Evolutionary conservation across 2,797 vertebrate genomes (phyloP), one percentile per base, ranked within the genome.

Genomic region (Champsocephalus gunnari): DNA sequence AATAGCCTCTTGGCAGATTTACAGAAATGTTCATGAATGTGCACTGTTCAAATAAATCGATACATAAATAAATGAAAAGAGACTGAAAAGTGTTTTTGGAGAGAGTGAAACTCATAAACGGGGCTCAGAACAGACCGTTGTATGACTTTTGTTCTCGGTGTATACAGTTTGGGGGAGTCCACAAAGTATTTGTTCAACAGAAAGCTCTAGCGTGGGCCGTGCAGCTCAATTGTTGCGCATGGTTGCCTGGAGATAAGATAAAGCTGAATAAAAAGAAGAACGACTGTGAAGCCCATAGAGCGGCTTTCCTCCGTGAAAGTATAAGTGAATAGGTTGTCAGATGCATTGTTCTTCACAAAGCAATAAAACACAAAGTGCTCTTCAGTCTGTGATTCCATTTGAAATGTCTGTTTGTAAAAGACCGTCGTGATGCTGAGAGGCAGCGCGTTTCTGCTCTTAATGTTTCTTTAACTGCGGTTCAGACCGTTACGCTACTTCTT

Each of bases 221-320:
- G 28, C 71, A 17, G 71, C 45, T 78, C 62, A 73, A 71, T 47
- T 17, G 58, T 62, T 54, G 56, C 60, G 21, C 34, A 13, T 9
- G 14, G 85, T 84, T 83, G 75, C 82, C 73, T 85, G 53, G 73
- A n/a, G 66, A 88, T 81, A 38, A 81, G 80, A 82, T 77, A 59
- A 79, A 77, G 69, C 58, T 41, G 51, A 28, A 49, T 38, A 7
- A 7, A 69, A 32, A 49, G 56, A 57, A 17, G 56, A 57, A 17
- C 48, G 12, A 65, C 45, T 50, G 75, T 61, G 80, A n/a, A 51
- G 63, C 70, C 63, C 69, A 28, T 24, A 58, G 51, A 24, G 71
- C 73, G 54, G 79, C 68, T 56, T 61, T 57, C 41, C 57, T 56
- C 71, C 4, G 12, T 65, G 53, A 73, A 71, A 76, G 81, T 63